A percentile compares a stretch with the other conserved stretches of the same genome.
phyloP scores from a whole-genome alignment of 2,888 invertebrate genomes.

The Caenorhabditis drosophilae region DNA sequence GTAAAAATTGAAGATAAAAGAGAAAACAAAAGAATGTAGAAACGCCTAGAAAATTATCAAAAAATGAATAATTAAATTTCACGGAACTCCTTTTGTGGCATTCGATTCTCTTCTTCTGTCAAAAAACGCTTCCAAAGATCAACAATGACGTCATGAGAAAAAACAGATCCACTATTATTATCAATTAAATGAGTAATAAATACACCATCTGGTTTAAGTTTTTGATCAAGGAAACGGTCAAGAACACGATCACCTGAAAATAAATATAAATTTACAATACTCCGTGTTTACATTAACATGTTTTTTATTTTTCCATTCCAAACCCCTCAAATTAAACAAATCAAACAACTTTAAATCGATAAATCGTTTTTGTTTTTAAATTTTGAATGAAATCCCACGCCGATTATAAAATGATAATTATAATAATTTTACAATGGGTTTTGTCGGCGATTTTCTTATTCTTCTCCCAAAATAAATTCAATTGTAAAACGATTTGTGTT shows the following conservation, averaged over 20 bases:
- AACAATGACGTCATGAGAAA: slow-evolving; percentile 63
- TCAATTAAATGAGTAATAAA: slow-evolving; percentile 64
- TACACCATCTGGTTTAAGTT: slow-evolving; percentile 62
- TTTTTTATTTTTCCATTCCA: too few species aligned
- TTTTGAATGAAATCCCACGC: neutral
- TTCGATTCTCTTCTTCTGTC: slow-evolving; percentile 33
- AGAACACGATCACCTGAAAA: slow-evolving; percentile 49
- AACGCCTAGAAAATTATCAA: neutral
- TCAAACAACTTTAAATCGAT: too few species aligned
- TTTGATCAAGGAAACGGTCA: slow-evolving; percentile 54
- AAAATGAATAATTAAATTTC: slow-evolving; percentile 4
- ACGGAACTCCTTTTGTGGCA: slow-evolving; percentile 30
- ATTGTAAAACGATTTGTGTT: too few species aligned
- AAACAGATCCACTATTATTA: slow-evolving; percentile 67
- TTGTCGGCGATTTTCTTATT: neutral
- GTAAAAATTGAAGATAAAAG: too few species aligned
- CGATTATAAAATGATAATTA: neutral
- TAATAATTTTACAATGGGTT: neutral
- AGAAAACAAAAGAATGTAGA: neutral
- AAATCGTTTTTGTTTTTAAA: too few species aligned
- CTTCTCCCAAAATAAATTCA: too few species aligned
- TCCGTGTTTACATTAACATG: too few species aligned
- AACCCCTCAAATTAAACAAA: too few species aligned
- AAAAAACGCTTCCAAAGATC: slow-evolving; percentile 63
- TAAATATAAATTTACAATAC: neutral